These are phyloP conservation scores for Nudaria mundana DNA, from an alignment of 2,888 invertebrate species.

Conservation along the genomic window DNA sequence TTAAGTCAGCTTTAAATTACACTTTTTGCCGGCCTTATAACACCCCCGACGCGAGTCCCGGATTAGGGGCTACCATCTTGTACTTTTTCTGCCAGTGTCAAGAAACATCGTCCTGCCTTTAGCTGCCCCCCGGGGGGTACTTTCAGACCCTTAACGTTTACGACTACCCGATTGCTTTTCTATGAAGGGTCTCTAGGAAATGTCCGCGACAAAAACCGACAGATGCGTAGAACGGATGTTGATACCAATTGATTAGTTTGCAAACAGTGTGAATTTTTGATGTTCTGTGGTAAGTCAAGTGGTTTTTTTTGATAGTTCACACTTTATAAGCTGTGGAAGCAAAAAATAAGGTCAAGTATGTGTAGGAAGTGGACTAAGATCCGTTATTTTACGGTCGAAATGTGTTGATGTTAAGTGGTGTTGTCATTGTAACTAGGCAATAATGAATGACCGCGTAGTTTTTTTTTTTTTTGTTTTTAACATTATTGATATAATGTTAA, in stretches of 20 bases:
- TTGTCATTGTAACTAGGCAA: slow-evolving; percentile 1
- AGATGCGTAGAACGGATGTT: slow-evolving; percentile 64
- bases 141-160: slow-evolving; percentile 83
- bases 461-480: too few relatives aligned
- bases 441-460: neutral
- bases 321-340: slow-evolving; percentile 36
- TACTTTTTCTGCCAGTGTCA: slow-evolving; percentile 75
- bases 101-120: slow-evolving; percentile 73
- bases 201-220: slow-evolving; percentile 66
- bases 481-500: neutral
- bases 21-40: slow-evolving; percentile 75
- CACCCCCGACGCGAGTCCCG: slow-evolving; percentile 69
- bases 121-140: slow-evolving; percentile 81
- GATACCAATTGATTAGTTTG: slow-evolving; percentile 56
- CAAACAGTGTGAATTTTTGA: slow-evolving; percentile 40
- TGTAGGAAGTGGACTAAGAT: slow-evolving; percentile 12
- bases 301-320: slow-evolving; percentile 34
- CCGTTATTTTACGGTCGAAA: slow-evolving; percentile 7
- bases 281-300: slow-evolving; percentile 35
- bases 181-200: slow-evolving; percentile 72
- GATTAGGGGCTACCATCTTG: slow-evolving; percentile 67
- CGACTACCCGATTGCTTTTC: slow-evolving; percentile 84
- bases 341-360: slow-evolving; percentile 22
- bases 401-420: slow-evolving; percentile 4
- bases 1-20: slow-evolving; percentile 80